Base-by-base conservation (phyloP, 1,140 invertebrate species). In the Battus philenor region DNA sequence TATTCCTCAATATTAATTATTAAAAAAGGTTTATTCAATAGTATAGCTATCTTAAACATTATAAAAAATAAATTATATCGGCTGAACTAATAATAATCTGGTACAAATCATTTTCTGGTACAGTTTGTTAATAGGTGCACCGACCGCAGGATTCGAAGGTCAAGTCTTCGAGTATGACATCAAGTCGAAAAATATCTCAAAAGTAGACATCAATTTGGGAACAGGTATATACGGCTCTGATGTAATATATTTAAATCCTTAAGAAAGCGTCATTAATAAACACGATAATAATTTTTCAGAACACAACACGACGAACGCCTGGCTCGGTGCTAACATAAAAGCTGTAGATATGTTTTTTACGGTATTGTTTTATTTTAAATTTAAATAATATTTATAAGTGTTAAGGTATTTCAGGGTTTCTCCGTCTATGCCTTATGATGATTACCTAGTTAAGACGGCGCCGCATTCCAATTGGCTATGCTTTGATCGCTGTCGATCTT, bases 311-410 rank as follows among this genome's bases (percentile, higher is more conserved):
- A 51, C 15, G 20, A 4, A 50, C 10, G 50, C 44, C n/a, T 70
- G 60, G 63, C 45, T 67, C 13, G 67, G 67, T n/a, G 67, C 67
- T 2, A 54, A 38, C 12, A 49, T 70, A 3, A 51, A 50, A 32
- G 26, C 63, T 2, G 53, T 50, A n/a, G 13, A 38, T 2, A 18
- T 41, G 6, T 57, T 43, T 33, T 54, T 57, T 49, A 43, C 58
- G 46, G 64, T 68, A 55, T 52, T 30, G 49, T 16, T n/a, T n/a
- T n/a, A n/a, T n/a, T n/a, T n/a, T n/a, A n/a, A n/a, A n/a, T n/a
- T n/a, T n/a, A n/a, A n/a, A n/a, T n/a, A n/a, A n/a, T n/a, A n/a
- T n/a, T n/a, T n/a, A n/a, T n/a, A n/a, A n/a, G n/a, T n/a, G n/a
- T n/a, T n/a, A n/a, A n/a, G n/a, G n/a, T n/a, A n/a, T n/a, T n/a